phyloP scores from a whole-genome alignment of 2,797 vertebrate species.

The Hapalemur alaotrensis region DNA sequence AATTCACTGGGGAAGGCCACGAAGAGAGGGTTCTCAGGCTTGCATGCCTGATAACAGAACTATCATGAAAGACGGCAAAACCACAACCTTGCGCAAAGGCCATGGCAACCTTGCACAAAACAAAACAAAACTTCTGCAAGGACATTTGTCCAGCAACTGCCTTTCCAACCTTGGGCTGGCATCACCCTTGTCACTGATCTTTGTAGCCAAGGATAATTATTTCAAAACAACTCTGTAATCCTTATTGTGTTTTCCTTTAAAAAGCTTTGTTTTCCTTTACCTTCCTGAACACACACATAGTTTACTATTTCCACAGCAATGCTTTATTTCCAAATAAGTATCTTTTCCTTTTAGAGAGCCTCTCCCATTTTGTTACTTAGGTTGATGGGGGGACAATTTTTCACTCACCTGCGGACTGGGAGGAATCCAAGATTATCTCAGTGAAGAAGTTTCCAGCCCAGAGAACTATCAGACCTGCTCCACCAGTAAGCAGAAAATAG shows the following conservation, averaged over 20 bases:
- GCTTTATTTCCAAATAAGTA: background rate
- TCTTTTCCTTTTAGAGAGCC: background rate
- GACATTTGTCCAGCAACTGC: background rate
- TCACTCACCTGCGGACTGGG: constrained; percentile 65
- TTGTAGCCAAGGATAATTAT: background rate
- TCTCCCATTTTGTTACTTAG: background rate
- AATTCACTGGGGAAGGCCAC: background rate
- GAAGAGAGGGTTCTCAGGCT: background rate
- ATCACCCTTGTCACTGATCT: background rate
- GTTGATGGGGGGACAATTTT: constrained; percentile 7
- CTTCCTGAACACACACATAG: background rate
- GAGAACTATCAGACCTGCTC: constrained; percentile 60
- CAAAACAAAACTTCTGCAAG: background rate
- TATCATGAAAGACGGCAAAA: background rate
- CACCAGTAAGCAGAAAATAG: constrained; percentile 69
- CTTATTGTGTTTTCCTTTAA: background rate
- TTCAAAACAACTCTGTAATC: background rate
- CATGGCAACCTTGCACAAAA: background rate
- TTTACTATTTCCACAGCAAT: background rate
- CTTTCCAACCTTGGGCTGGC: background rate
- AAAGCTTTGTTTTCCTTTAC: background rate
- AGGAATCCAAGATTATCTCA: constrained; percentile 64
- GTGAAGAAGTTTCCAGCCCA: constrained; percentile 51
- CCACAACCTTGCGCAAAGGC: background rate
- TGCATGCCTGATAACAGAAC: background rate